Evolutionary conservation across 2,113 vertebrate genomes (phyloP).

Genomic region (Scomber colias): DNA sequence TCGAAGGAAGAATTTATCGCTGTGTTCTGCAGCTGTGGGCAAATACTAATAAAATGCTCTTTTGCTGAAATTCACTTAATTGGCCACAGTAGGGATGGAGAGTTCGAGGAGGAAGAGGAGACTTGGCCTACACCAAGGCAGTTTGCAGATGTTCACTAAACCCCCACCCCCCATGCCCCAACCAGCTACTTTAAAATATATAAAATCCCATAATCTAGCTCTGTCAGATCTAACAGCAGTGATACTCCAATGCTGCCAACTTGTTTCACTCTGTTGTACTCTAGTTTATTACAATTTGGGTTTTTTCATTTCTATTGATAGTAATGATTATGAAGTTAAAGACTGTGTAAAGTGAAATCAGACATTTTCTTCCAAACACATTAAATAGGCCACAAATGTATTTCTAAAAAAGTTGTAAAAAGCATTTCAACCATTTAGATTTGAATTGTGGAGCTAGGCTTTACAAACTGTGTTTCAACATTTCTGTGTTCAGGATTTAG

Average conservation of each 20-base stretch:
- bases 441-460: no score
- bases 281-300: no score
- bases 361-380: no score
- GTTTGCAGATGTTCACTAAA: conserved; percentile 84
- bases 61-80: conserved; percentile 96
- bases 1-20: conserved; percentile 92
- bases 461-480: no score
- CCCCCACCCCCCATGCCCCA: conserved; percentile 21
- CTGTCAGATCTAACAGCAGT: neutral
- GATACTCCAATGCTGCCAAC: no score
- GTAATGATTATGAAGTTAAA: no score
- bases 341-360: no score
- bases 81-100: conserved; percentile 92
- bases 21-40: conserved; percentile 86
- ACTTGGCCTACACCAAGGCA: conserved; percentile 69
- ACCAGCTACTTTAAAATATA: conserved; percentile 23
- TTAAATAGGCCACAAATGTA: no score
- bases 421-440: no score
- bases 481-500: no score
- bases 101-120: conserved; percentile 69
- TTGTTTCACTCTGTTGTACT: neutral
- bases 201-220: neutral
- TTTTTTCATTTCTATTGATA: no score
- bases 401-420: no score
- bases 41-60: conserved; percentile 97